Conservation (phyloP, 2,888 invertebrate genomes). For the Adineta ricciae region DNA sequence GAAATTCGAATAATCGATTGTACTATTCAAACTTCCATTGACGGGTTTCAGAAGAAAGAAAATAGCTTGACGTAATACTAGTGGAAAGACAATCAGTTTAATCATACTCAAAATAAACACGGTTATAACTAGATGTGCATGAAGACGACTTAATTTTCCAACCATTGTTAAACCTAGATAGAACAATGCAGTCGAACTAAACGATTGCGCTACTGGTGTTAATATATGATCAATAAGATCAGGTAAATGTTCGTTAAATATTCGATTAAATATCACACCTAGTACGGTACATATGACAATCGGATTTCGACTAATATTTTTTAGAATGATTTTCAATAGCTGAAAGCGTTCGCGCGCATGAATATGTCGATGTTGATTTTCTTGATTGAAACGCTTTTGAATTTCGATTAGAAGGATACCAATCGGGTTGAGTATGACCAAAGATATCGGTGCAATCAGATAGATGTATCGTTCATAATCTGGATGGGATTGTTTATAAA, state of each 20-base stretch:
- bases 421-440: conserved; percentile 80
- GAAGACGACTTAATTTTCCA: conserved; percentile 65
- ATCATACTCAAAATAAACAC: conserved; percentile 36
- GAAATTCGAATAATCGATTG: conserved; percentile 73
- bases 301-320: conserved; percentile 67
- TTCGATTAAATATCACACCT: conserved; percentile 72
- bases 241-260: conserved; percentile 69
- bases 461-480: conserved; percentile 82
- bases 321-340: conserved; percentile 36
- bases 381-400: conserved; percentile 53
- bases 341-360: not conserved
- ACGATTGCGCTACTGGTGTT: conserved; percentile 58
- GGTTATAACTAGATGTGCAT: conserved; percentile 37
- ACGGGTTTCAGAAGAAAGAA: conserved; percentile 56
- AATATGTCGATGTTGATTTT: not conserved
- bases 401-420: conserved; percentile 81
- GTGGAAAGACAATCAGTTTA: conserved; percentile 61
- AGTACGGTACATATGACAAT: conserved; percentile 79
- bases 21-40: conserved; percentile 60
- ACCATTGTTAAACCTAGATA: conserved; percentile 81
- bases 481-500: conserved; percentile 73
- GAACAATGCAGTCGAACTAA: conserved; percentile 80
- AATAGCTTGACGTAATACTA: conserved; percentile 74
- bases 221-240: conserved; percentile 64
- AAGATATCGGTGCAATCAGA: conserved; percentile 81